phyloP scores from a whole-genome alignment of 1,140 invertebrate species.

The Lanistes nyassanus region DNA sequence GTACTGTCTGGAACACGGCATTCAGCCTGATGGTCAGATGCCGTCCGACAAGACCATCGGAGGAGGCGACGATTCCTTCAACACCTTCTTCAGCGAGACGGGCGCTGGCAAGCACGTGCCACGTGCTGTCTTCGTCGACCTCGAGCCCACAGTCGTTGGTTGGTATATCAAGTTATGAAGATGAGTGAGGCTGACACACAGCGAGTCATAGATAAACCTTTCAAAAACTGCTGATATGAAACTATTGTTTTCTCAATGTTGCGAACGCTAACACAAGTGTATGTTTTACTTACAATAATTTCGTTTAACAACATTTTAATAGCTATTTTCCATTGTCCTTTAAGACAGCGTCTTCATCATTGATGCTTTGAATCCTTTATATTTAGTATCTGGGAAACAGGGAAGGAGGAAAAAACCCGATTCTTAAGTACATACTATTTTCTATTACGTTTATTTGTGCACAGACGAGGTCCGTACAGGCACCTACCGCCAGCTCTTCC shows the following conservation, averaged over 20 bases:
- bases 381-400: too few relatives aligned
- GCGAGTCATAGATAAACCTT: constrained; percentile 38
- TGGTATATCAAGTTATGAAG: constrained; percentile 11
- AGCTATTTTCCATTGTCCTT: too few relatives aligned
- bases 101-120: constrained; percentile 81
- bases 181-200: background rate
- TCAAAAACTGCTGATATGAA: too few relatives aligned
- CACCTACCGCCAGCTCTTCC: constrained; percentile 73
- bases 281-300: background rate
- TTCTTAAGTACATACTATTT: too few relatives aligned
- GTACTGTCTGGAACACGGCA: constrained; percentile 89
- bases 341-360: too few relatives aligned
- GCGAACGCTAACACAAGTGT: too few relatives aligned
- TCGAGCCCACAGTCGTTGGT: constrained; percentile 82
- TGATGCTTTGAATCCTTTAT: too few relatives aligned
- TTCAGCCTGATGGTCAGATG: constrained; percentile 83
- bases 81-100: constrained; percentile 91
- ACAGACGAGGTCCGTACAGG: constrained; percentile 66
- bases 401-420: too few relatives aligned
- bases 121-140: constrained; percentile 81
- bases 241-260: too few relatives aligned
- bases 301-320: background rate
- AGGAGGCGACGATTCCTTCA: constrained; percentile 84
- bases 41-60: constrained; percentile 58
- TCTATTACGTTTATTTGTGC: background rate